A percentile compares a stretch with the other conserved stretches of the same genome.
phyloP scores from a whole-genome alignment of 1,140 invertebrate genomes.

The Megalopta genalis region DNA sequence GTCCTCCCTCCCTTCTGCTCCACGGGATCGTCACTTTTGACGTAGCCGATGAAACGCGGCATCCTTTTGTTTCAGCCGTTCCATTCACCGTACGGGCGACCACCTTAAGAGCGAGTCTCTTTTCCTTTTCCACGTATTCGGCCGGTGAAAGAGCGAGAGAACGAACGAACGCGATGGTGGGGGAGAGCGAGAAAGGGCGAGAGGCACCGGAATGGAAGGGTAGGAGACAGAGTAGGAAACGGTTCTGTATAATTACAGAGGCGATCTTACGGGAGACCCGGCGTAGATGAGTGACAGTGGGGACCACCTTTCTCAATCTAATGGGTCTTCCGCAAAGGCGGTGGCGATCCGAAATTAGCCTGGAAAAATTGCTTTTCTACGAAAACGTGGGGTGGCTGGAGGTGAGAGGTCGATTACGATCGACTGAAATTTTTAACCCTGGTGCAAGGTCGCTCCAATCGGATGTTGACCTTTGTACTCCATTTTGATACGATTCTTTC shows the following conservation, averaged over 20 bases:
- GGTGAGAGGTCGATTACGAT: neutral
- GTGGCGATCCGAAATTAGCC: conserved; percentile 35
- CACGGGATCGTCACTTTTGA: conserved; percentile 64
- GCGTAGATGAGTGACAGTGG: conserved; percentile 58
- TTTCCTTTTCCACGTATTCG: conserved; percentile 19
- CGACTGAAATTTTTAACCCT: neutral
- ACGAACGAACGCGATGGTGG: too few relatives aligned
- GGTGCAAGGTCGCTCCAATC: too few relatives aligned
- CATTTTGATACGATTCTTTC: too few relatives aligned
- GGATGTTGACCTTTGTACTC: too few relatives aligned
- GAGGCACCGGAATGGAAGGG: conserved; percentile 9
- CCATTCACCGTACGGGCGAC: conserved; percentile 63
- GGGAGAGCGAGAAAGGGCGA: neutral
- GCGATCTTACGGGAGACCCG: conserved; percentile 36
- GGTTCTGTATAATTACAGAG: conserved; percentile 63
- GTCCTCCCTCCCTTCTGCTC: conserved; percentile 36
- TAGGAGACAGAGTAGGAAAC: conserved; percentile 53
- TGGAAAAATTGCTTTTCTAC: conserved; percentile 3
- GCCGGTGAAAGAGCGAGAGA: neutral
- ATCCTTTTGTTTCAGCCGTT: conserved; percentile 66
- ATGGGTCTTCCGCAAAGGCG: conserved; percentile 28
- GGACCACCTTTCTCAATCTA: conserved; percentile 49
- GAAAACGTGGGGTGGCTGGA: conserved; percentile 1
- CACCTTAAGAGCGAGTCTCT: conserved; percentile 61
- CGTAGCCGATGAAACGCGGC: conserved; percentile 55